These are phyloP conservation scores for Rhagoletis pomonella DNA, from an alignment of 1,140 invertebrate genomes.

Conservation along the genomic window DNA sequence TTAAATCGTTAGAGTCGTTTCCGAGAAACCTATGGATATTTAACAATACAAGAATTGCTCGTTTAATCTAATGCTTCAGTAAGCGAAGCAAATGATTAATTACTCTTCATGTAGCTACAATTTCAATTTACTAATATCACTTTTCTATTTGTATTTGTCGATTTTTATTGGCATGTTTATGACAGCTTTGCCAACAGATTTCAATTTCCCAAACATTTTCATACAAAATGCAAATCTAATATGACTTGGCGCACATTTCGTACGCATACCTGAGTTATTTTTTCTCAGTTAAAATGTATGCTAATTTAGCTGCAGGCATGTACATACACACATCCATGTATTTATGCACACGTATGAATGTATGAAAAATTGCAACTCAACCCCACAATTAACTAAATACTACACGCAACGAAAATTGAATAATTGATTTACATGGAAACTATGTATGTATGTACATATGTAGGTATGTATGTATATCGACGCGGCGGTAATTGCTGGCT, in stretches of 20 bases:
- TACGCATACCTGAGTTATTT: too few relatives aligned
- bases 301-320: too few relatives aligned
- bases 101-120: too few relatives aligned
- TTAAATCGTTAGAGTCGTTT: too few relatives aligned
- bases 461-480: too few relatives aligned
- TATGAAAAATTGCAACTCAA: background rate
- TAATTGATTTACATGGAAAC: conserved; percentile 46
- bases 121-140: too few relatives aligned
- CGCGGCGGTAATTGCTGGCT: background rate
- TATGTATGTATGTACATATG: background rate
- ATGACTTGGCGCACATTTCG: background rate
- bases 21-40: too few relatives aligned
- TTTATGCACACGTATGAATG: background rate
- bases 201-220: conserved; percentile 40
- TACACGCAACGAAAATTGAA: conserved; percentile 31
- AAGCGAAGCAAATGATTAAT: too few relatives aligned
- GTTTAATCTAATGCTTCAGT: too few relatives aligned
- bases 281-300: too few relatives aligned
- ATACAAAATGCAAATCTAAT: background rate
- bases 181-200: conserved; percentile 2
- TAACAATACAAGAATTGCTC: too few relatives aligned
- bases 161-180: conserved; percentile 25
- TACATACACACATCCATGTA: background rate
- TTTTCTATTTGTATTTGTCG: background rate
- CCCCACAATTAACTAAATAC: conserved; percentile 1